Evolutionary conservation across 1,140 invertebrate species (phyloP).

Genomic region (Megathymus violae): DNA sequence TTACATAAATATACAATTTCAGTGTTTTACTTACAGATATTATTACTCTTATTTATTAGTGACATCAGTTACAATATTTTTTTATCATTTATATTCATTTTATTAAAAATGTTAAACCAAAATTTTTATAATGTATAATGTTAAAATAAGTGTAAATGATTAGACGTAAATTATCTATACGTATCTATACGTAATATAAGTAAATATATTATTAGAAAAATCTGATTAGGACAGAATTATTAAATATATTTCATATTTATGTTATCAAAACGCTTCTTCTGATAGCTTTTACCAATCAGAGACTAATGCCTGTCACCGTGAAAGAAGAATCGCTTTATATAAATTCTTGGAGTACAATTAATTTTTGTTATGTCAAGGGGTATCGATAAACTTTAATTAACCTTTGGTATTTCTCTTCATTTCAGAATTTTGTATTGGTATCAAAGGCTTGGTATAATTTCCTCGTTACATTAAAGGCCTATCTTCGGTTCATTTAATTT

Average conservation of each 20-base stretch:
- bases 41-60: no score
- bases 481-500: neutral
- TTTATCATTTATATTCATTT: no score
- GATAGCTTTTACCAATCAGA: neutral
- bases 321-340: conserved; percentile 40
- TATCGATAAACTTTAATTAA: conserved; percentile 32
- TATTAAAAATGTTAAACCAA: no score
- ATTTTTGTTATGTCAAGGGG: conserved; percentile 35
- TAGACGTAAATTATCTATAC: no score
- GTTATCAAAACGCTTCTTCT: conserved; percentile 6
- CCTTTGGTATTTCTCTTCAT: conserved; percentile 15
- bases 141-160: no score
- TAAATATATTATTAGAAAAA: no score
- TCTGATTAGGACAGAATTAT: no score
- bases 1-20: no score
- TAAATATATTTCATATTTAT: neutral
- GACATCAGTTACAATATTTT: no score
- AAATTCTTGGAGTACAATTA: conserved; percentile 39
- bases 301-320: conserved; percentile 33
- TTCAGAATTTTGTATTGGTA: conserved; percentile 16
- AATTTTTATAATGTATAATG: no score
- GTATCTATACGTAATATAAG: no score
- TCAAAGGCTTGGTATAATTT: conserved; percentile 23
- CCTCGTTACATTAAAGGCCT: conserved; percentile 12
- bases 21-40: no score